Percentiles rank a stretch among this genome's conserved stretches.
These are phyloP conservation scores for Branchinecta lynchi DNA, from an alignment of 1,140 invertebrate species.

Conservation along the genomic window DNA sequence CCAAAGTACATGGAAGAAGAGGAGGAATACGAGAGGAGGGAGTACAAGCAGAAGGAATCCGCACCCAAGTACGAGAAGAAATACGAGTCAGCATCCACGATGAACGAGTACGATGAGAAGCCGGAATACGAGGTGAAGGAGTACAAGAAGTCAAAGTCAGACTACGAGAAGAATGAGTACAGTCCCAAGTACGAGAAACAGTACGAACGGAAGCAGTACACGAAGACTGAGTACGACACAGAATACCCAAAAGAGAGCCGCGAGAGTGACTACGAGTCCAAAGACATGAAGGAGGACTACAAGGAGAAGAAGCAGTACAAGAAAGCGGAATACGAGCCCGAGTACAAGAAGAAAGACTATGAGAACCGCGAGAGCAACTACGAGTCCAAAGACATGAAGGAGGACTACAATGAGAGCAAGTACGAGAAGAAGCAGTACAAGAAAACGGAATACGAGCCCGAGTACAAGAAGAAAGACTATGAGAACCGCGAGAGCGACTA, in stretches of 20 bases:
- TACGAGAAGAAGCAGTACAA: neutral
- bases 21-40: conserved; percentile 16
- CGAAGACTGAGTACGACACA: neutral
- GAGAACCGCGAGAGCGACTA: neutral
- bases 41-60: conserved; percentile 11
- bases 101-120: conserved; percentile 1
- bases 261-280: neutral
- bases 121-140: conserved; percentile 12
- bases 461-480: neutral
- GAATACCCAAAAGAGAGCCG: neutral
- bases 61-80: neutral
- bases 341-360: neutral
- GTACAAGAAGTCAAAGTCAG: neutral
- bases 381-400: neutral
- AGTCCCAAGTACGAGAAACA: neutral
- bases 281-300: neutral
- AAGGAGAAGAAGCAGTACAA: neutral
- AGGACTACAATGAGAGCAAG: neutral
- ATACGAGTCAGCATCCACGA: neutral
- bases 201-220: neutral
- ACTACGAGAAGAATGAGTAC: neutral
- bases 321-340: neutral
- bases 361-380: neutral
- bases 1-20: conserved; percentile 4
- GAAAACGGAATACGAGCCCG: neutral